These are phyloP conservation scores for Gambusia holbrooki DNA, from an alignment of 2,113 vertebrate species.

Conservation along the genomic window DNA sequence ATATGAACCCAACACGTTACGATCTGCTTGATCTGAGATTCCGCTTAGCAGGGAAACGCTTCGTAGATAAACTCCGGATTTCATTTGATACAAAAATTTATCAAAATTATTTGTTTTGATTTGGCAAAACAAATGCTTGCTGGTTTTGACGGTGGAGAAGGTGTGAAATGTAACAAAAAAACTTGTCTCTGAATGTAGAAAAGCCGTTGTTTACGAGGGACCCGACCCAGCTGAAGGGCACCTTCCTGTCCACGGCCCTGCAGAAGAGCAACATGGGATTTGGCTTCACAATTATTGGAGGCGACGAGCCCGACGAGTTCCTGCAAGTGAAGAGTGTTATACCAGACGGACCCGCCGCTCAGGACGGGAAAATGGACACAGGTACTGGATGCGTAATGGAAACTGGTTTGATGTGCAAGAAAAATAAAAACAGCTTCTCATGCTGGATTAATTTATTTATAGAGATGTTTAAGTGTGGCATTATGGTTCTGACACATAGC, in stretches of 20 bases:
- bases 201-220: constrained; percentile 97
- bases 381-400: constrained; percentile 72
- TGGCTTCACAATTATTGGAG: constrained; percentile 99
- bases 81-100: not conserved
- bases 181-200: constrained; percentile 78
- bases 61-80: not conserved
- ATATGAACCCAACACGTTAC: constrained; percentile 39
- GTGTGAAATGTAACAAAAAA: not conserved
- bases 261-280: constrained; percentile 99
- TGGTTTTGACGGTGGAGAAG: not conserved
- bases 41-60: constrained; percentile 1
- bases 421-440: not conserved
- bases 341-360: constrained; percentile 95
- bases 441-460: constrained; percentile 30
- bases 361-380: constrained; percentile 98
- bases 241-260: constrained; percentile 94
- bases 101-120: not conserved
- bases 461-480: constrained; percentile 26
- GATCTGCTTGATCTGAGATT: constrained; percentile 35
- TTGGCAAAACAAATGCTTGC: not conserved
- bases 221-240: constrained; percentile 96
- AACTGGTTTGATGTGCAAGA: not conserved
- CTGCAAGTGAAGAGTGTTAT: constrained; percentile 99
- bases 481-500: constrained; percentile 37
- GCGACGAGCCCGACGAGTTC: constrained; percentile 98